A percentile compares a stretch with the other conserved stretches of the same genome.
Conservation (phyloP, 1,140 invertebrate species). For the Bombus superbus region DNA sequence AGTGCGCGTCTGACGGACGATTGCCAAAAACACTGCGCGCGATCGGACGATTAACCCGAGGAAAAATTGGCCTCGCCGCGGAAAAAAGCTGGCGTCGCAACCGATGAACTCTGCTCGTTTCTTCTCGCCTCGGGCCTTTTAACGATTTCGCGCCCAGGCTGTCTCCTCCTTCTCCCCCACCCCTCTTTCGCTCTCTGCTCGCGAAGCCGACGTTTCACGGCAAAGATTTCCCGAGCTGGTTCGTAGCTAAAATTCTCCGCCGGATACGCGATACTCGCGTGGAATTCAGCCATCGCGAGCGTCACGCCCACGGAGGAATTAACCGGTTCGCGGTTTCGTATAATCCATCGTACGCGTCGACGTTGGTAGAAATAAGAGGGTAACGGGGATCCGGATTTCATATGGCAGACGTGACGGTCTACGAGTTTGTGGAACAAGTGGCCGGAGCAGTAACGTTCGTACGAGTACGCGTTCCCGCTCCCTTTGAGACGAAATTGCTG, state of each 20-base stretch:
- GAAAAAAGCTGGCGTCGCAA: conserved; percentile 23
- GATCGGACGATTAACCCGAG: conserved; percentile 29
- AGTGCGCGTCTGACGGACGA: background rate
- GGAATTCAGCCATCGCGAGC: background rate
- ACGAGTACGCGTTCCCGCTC: background rate
- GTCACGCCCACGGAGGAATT: background rate
- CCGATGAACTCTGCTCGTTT: conserved; percentile 33
- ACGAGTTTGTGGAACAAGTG: background rate
- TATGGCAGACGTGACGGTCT: no score
- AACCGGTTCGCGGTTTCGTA: background rate
- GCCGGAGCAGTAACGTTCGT: background rate
- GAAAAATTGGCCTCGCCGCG: conserved; percentile 22
- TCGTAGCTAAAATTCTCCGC: background rate
- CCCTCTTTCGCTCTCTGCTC: background rate
- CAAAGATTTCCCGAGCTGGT: background rate
- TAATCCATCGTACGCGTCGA: background rate
- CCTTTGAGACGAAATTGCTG: background rate
- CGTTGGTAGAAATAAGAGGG: background rate
- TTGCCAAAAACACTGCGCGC: background rate
- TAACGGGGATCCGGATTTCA: background rate
- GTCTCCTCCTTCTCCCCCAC: background rate
- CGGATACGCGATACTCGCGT: background rate
- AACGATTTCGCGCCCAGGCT: conserved; percentile 38
- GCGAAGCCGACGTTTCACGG: background rate
- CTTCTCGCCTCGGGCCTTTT: conserved; percentile 24